phyloP scores from a whole-genome alignment of 2,797 vertebrate species.

The Podarcis lilfordi region DNA sequence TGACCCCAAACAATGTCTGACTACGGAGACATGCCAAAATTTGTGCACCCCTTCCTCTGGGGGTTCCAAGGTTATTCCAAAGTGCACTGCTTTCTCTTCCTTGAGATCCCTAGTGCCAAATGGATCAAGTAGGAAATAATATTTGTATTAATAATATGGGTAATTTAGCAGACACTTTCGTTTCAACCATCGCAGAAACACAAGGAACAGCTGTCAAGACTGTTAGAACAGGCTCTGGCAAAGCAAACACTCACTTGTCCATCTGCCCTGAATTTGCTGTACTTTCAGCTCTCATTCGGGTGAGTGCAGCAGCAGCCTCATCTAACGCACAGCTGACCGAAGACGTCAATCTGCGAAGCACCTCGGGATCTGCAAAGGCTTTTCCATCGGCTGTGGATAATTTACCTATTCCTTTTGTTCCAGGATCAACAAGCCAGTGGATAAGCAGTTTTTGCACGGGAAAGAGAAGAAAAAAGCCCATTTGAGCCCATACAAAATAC shows the following conservation, averaged over 20 bases:
- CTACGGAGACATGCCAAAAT: background rate
- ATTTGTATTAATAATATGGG: background rate
- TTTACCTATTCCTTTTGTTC: conserved; percentile 82
- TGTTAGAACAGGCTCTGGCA: fast-evolving
- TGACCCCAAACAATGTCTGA: background rate
- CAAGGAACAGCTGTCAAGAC: fast-evolving
- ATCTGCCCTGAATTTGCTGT: conserved; percentile 82
- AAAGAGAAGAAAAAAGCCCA: conserved; percentile 63
- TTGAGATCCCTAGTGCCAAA: background rate
- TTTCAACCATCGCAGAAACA: fast-evolving
- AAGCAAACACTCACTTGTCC: conserved; percentile 79
- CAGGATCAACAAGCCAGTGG: conserved; percentile 51
- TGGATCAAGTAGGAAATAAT: background rate
- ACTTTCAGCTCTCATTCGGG: conserved; percentile 86
- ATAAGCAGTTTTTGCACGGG: conserved; percentile 13
- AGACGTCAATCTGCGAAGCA: conserved; percentile 83
- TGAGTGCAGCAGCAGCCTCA: conserved; percentile 85
- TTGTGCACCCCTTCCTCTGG: background rate
- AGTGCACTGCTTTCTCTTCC: background rate
- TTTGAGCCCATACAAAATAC: conserved; percentile 15
- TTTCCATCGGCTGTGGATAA: conserved; percentile 85
- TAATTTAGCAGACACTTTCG: background rate
- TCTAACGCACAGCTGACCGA: conserved; percentile 86
- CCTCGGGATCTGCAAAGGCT: conserved; percentile 85
- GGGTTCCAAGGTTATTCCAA: background rate